Conservation (phyloP, 2,113 vertebrate species). For the Lophius piscatorius region DNA sequence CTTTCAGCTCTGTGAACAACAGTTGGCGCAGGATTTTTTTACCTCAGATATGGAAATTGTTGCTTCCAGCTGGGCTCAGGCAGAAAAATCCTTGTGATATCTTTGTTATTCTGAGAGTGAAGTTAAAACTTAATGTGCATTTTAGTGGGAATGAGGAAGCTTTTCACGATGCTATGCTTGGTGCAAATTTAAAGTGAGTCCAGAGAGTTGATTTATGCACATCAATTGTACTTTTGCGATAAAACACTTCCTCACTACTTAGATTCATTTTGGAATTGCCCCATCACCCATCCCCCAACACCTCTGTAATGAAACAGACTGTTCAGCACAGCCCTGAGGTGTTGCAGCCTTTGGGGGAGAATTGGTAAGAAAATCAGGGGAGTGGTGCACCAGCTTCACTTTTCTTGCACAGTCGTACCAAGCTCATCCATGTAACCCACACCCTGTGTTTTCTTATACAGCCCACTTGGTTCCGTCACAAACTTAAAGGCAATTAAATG, state of each 20-base stretch:
- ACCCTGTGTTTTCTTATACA: conserved; percentile 41
- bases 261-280: conserved; percentile 59
- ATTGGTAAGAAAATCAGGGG: conserved; percentile 40
- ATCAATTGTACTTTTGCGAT: conserved; percentile 20
- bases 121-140: conserved; percentile 25
- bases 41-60: conserved; percentile 52
- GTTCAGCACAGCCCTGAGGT: conserved; percentile 67
- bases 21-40: conserved; percentile 62
- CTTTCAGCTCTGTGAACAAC: conserved; percentile 54
- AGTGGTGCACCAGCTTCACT: conserved; percentile 40
- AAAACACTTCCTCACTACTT: conserved; percentile 61
- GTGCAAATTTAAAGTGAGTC: no score
- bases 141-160: conserved; percentile 1
- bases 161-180: no score
- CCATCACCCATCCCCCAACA: conserved; percentile 60
- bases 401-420: conserved; percentile 39
- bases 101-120: not conserved
- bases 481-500: conserved; percentile 94
- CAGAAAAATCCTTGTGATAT: conserved; percentile 15
- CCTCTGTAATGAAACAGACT: conserved; percentile 64
- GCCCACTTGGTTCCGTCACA: conserved; percentile 84
- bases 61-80: conserved; percentile 34
- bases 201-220: not conserved
- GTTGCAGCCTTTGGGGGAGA: conserved; percentile 58
- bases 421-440: conserved; percentile 6